Base-by-base conservation (phyloP, 1,140 invertebrate genomes). In the Drosophila truncata region DNA sequence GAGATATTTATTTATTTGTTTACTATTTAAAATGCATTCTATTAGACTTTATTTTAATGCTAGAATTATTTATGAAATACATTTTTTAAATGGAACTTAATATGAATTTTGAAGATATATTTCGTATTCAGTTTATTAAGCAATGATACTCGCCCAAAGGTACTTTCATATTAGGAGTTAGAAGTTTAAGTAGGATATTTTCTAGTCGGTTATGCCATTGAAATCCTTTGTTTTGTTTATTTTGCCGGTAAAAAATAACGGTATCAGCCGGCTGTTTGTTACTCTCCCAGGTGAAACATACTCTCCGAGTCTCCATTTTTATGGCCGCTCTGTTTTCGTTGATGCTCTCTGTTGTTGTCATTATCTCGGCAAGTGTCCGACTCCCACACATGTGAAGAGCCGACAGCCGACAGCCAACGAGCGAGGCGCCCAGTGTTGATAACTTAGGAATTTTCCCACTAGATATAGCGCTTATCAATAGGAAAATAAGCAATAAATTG, bases 331-430 rank as follows among this genome's bases (percentile, higher is more conserved):
- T 58, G 69, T 75, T 75, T 65, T 77, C 77, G 60, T 70, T 86
- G 63, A 67, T 41, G 76, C 80, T 88, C 85, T 88, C 85, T 88
- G 85, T 90, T 90, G 80, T 88, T 90, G 81, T 90, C 90, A 82
- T 90, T 85, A 90, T 85, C 78, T 88, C 85, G 81, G 80, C 50
- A 64, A 75, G 71, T 62, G 65, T 46, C 73, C 67, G 35, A 63
- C 65, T 71, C 60, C 58, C 50, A 59, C 59, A 73, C 57, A 35
- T 50, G 62, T 29, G 37, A 52, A 49, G 37, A 62, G 25, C n/a
- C 58, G 41, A 67, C 42, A 66, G 33, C 10, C 52, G 33, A 71
- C 33, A 29, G 61, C 61, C 47, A 49, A 37, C 27, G 37, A 33
- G n/a, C 78, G 39, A 14, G 16, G 50, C 50, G 23, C 23, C 3